A percentile compares a stretch with the other conserved stretches of the same genome.
Evolutionary conservation across 2,888 invertebrate genomes (phyloP).

Genomic region (Meiosimyza decipiens): DNA sequence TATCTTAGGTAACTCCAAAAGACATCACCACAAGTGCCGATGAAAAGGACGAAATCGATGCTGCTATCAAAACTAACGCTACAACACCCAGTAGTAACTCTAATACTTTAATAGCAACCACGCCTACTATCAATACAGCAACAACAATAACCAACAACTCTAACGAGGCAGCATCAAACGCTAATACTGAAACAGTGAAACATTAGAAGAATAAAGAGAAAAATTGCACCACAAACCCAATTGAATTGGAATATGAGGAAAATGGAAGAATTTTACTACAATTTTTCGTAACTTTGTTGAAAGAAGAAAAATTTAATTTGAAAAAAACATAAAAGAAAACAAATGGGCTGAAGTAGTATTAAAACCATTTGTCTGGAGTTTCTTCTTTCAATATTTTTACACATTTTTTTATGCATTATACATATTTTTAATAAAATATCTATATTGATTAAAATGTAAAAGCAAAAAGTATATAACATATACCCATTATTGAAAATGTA

Average conservation of each 20-base stretch:
- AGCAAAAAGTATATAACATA: constrained; percentile 24
- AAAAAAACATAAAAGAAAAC: background rate
- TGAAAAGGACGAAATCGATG: constrained; percentile 56
- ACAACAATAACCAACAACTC: constrained; percentile 38
- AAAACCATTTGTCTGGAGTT: background rate
- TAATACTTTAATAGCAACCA: constrained; percentile 46
- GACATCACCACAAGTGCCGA: constrained; percentile 60
- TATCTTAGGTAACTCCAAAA: constrained; percentile 62
- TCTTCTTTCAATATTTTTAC: constrained; percentile 27
- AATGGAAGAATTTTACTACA: constrained; percentile 25
- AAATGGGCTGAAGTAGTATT: constrained; percentile 10
- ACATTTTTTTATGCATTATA: constrained; percentile 39
- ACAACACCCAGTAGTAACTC: constrained; percentile 50
- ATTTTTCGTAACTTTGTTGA: constrained; percentile 12
- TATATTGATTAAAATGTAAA: constrained; percentile 35
- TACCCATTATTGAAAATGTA: constrained; percentile 25
- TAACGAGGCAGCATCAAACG: constrained; percentile 20
- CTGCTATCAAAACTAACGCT: constrained; percentile 48
- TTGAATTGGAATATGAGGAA: constrained; percentile 15
- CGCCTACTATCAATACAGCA: constrained; percentile 31
- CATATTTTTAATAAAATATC: constrained; percentile 41
- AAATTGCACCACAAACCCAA: constrained; percentile 1
- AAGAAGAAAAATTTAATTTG: background rate
- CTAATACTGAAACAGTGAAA: background rate
- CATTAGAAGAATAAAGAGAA: constrained; percentile 1